Evolutionary conservation across 2,113 vertebrate species (phyloP), one percentile per base, ranked within the genome.

Genomic region (Hirundichthys speculiger): DNA sequence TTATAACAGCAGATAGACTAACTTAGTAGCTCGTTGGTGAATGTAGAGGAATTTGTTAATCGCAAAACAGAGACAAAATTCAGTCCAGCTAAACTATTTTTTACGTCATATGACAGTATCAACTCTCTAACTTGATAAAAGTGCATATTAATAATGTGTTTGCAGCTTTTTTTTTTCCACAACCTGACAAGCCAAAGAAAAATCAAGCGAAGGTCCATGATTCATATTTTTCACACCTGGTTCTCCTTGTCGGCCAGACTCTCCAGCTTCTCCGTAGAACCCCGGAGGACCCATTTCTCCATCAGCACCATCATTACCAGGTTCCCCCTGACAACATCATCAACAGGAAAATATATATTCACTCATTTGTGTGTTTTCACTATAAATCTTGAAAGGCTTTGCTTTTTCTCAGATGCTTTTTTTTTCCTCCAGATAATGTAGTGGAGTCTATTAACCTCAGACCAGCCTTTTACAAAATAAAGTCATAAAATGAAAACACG

Each of bases 181-280:
- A 34, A 34, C 30, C 30, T 10, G 1, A 34, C 11, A 10, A 10
- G 30, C 30, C 0, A 5, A n/a, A 34, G 27, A 27, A 18, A n/a
- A 13, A 51, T 49, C 20, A 51, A 25, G 18, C 34, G 21, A 11
- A 13, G 5, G 45, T 66, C 46, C 30, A 47, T 60, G 19, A 30
- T 21, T 15, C 19, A 63, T 27, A 18, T 53, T 60, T 65, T 53
- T 24, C 82, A 59, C 82, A 94, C 90, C 89, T 91, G 69, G 67
- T 66, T 57, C 64, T 80, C 93, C 92, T 74, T 86, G 45, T 43
- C 70, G 88, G 39, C 91, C 93, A n/a, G 49, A 40, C 24, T 94
- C 90, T 80, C 92, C 90, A 13, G 61, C 64, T 77, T 94, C 93
- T 61, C 91, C 88, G 3, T 93, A 93, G 73, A 94, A 94, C 55